Conservation (phyloP, 2,888 invertebrate genomes). For the Patella pellucida region DNA sequence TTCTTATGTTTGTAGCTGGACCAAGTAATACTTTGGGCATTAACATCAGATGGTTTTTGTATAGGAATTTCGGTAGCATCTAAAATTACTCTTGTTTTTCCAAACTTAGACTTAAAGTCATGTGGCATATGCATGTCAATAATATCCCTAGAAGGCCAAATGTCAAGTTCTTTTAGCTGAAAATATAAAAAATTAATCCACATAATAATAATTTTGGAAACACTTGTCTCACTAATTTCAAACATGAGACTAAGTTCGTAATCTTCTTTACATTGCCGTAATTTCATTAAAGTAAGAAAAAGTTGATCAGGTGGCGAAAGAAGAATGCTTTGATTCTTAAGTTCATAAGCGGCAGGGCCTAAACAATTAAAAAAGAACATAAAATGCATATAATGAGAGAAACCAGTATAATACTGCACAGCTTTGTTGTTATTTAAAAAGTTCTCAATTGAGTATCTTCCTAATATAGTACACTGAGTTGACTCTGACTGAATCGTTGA, state of each 20-base stretch:
- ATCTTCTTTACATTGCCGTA: slow-evolving; percentile 17
- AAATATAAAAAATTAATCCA: too few relatives aligned
- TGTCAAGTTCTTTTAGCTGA: slow-evolving; percentile 22
- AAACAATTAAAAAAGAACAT: too few relatives aligned
- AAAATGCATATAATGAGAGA: background rate
- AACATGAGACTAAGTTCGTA: slow-evolving; percentile 22
- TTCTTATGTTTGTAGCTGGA: background rate
- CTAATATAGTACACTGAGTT: too few relatives aligned
- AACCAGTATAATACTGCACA: too few relatives aligned
- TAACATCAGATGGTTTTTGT: background rate
- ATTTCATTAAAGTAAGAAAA: slow-evolving; percentile 21
- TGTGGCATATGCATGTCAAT: background rate
- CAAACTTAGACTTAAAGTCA: background rate
- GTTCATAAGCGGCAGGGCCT: too few relatives aligned
- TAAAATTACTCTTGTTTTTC: background rate
- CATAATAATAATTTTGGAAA: too few relatives aligned
- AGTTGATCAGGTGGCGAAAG: slow-evolving; percentile 18
- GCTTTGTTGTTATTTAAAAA: too few relatives aligned
- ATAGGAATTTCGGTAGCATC: background rate
- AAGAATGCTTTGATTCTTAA: background rate
- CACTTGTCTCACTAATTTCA: slow-evolving; percentile 14
- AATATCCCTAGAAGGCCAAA: slow-evolving; percentile 12
- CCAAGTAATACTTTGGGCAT: background rate
- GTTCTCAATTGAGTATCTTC: too few relatives aligned
- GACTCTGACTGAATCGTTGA: too few relatives aligned